Percentiles rank a stretch among this genome's conserved stretches.
These are phyloP conservation scores for Drosophila burlai DNA, from an alignment of 1,140 invertebrate species.

Conservation along the genomic window DNA sequence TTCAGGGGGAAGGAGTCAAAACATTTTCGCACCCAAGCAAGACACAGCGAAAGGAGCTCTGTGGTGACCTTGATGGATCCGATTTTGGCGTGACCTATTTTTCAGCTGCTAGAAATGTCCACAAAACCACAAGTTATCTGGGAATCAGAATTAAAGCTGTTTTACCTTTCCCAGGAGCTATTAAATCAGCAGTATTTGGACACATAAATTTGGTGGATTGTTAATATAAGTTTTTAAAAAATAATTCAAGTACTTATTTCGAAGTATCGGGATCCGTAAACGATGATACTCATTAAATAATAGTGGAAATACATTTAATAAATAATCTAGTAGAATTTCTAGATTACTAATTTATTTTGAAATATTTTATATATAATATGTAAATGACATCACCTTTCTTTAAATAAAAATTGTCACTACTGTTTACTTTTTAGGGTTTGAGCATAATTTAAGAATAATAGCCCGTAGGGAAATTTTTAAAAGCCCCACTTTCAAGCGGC, in stretches of 20 bases:
- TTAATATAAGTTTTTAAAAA: too few relatives aligned
- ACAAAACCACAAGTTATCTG: background rate
- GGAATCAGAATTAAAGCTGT: too few relatives aligned
- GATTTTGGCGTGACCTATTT: conserved; percentile 6
- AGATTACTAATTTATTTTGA: too few relatives aligned
- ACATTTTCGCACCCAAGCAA: background rate
- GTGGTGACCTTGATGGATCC: conserved; percentile 3
- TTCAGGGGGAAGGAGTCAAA: background rate
- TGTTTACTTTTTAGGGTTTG: too few relatives aligned
- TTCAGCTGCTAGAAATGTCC: background rate
- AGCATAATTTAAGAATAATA: background rate
- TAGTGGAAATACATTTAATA: too few relatives aligned
- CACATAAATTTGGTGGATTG: too few relatives aligned
- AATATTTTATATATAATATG: too few relatives aligned
- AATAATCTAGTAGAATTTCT: background rate
- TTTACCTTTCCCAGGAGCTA: background rate
- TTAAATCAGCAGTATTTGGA: background rate
- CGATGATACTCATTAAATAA: too few relatives aligned
- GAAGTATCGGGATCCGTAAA: too few relatives aligned
- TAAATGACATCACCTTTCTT: too few relatives aligned
- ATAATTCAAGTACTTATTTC: too few relatives aligned
- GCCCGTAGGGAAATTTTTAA: background rate
- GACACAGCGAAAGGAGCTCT: background rate
- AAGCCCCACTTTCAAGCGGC: background rate
- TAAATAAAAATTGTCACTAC: too few relatives aligned